Conservation (phyloP, 1,140 invertebrate genomes). For the Calliphora vicina region DNA sequence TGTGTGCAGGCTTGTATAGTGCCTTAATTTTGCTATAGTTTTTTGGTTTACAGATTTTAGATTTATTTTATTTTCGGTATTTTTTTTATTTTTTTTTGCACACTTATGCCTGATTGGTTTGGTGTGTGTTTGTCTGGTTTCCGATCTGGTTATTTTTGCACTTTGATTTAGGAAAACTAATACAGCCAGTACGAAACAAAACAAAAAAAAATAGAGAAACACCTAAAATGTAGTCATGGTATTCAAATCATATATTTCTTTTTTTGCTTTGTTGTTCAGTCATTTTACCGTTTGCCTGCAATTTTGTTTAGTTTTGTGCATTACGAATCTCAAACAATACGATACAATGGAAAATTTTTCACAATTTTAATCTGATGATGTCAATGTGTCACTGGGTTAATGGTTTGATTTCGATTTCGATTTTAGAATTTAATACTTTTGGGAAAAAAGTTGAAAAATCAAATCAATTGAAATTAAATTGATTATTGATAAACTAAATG, state of each 20-base stretch:
- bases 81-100: not conserved
- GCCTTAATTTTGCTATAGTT: no score
- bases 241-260: conserved; percentile 20
- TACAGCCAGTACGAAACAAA: not conserved
- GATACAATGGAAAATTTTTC: not conserved
- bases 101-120: not conserved
- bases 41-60: not conserved
- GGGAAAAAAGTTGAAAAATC: not conserved
- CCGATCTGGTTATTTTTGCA: conserved; percentile 8
- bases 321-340: conserved; percentile 4
- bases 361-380: conserved; percentile 38
- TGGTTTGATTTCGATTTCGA: conserved; percentile 25
- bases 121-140: not conserved
- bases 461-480: conserved; percentile 15
- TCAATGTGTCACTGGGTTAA: conserved; percentile 42
- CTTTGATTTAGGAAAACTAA: not conserved
- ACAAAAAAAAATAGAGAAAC: not conserved
- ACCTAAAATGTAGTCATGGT: not conserved
- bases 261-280: not conserved
- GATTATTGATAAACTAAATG: not conserved
- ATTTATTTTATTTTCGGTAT: no score
- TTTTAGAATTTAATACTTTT: conserved; percentile 8
- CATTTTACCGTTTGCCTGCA: not conserved
- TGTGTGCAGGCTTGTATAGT: not conserved
- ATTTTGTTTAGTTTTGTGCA: not conserved